Base-by-base conservation (phyloP, 2,797 vertebrate species). In the Arctocebus calabarensis region DNA sequence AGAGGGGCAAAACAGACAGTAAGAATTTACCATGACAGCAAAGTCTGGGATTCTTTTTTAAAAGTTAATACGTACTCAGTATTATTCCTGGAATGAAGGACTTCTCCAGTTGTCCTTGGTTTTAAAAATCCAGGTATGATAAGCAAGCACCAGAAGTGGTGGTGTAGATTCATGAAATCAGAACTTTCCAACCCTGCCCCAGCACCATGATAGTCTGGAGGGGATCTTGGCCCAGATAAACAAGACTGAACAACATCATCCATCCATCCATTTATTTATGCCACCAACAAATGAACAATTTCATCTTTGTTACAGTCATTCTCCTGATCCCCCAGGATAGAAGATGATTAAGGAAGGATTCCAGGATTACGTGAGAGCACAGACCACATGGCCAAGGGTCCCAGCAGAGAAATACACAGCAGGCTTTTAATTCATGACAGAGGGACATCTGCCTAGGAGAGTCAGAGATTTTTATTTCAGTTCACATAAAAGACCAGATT, bases 401-500 rank as follows among this genome's bases (percentile, higher is more conserved):
- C 34, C 66, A 55, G 17, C 45, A 82, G n/a, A 66, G 43, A 8
- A 88, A 71, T 55, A 27, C 0, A 45, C 12, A 37, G 3, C n/a
- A 75, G 16, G 9, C 25, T 86, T 86, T 55, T 17, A 55, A 27
- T 68, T 93, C 48, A 73, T n/a, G 16, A 29, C 17, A 70, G 9
- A 84, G 2, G 32, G 7, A 32, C 29, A 68, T 79, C 9, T 86
- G 19, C 23, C 88, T 40, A 3, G 2, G 22, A 1, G 5, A 90
- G 7, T 23, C 52, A 64, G 66, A 66, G 8, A 6, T 86, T 74
- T 74, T 88, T 45, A 93, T 85, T 22, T 52, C 43, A 43, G 23
- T 77, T 78, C 71, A 37, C 73, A 20, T 70, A 66, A 96, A 96
- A 89, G 17, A 57, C 57, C 2, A 57, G 23, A 10, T 43, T 92